Evolutionary conservation across 2,888 invertebrate species (phyloP).

Genomic region (Chironomus riparius): DNA sequence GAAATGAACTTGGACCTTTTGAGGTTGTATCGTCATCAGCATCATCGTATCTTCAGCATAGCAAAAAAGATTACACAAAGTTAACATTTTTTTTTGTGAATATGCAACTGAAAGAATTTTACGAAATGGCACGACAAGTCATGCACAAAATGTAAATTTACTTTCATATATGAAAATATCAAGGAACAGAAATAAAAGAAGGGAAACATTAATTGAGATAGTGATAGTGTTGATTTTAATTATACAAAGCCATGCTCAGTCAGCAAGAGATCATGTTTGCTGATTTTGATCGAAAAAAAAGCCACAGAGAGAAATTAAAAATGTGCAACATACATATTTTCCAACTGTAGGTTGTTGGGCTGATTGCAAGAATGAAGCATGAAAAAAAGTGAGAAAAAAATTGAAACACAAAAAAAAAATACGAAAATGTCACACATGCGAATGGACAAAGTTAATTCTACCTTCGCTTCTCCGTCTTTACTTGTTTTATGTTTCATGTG

Average conservation of each 20-base stretch:
- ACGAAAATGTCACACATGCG: conserved; percentile 4
- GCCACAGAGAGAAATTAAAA: neutral
- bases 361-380: neutral
- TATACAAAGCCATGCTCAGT: conserved; percentile 8
- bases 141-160: neutral
- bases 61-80: neutral
- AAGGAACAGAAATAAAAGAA: neutral
- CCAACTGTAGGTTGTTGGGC: neutral
- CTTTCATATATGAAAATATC: neutral
- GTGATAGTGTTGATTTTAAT: conserved; percentile 12
- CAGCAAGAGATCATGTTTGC: neutral
- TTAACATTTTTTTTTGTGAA: neutral
- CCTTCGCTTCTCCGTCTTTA: neutral
- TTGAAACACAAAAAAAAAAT: neutral
- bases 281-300: neutral
- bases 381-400: neutral
- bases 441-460: neutral
- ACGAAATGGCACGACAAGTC: neutral
- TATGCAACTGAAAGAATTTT: neutral
- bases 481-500: neutral
- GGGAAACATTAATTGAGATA: neutral
- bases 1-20: conserved; percentile 8
- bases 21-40: neutral
- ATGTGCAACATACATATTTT: neutral
- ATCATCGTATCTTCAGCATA: neutral